These are phyloP conservation scores for Byasa hedistus DNA, from an alignment of 2,888 invertebrate genomes.

Conservation along the genomic window DNA sequence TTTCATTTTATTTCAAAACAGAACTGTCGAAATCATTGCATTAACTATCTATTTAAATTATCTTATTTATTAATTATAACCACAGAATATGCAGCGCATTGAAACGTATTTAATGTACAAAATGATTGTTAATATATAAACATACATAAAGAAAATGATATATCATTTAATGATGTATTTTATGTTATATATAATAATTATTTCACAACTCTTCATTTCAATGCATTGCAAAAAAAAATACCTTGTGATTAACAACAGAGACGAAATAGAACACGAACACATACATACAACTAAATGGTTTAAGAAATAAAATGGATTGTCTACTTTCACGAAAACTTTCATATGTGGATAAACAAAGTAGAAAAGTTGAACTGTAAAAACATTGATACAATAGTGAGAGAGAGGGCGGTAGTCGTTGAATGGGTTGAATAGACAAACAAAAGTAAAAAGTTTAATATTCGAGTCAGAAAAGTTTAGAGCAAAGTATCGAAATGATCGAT, in stretches of 20 bases:
- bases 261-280: slow-evolving; percentile 10
- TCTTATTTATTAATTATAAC: neutral
- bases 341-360: slow-evolving; percentile 38
- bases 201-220: neutral
- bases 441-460: slow-evolving; percentile 2
- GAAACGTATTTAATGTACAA: neutral
- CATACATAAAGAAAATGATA: neutral
- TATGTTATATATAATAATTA: no score
- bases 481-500: neutral
- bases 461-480: neutral
- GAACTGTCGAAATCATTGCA: no score
- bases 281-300: slow-evolving; percentile 15
- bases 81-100: neutral
- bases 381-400: slow-evolving; percentile 79
- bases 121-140: no score
- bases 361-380: slow-evolving; percentile 54
- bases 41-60: neutral
- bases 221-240: neutral
- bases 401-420: slow-evolving; percentile 70
- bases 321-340: slow-evolving; percentile 33
- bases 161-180: no score
- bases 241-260: neutral
- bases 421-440: slow-evolving; percentile 1
- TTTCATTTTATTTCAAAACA: no score
- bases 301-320: slow-evolving; percentile 25